Conservation (phyloP, 2,888 invertebrate species). For the Glyphotaelius pellucidus region DNA sequence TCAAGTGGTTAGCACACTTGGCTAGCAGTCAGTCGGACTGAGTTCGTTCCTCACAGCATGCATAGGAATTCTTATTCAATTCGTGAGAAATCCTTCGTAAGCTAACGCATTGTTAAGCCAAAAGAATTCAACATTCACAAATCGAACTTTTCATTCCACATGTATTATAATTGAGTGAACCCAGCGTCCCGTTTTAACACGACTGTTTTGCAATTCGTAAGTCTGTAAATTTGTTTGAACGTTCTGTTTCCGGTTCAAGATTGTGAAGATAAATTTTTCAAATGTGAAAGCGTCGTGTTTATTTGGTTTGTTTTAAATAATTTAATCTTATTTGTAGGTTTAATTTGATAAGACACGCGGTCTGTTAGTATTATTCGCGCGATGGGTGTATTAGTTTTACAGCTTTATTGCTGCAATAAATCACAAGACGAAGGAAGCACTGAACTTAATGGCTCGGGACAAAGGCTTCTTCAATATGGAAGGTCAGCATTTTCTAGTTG, state of each 20-base stretch:
- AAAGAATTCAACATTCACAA: too few relatives aligned
- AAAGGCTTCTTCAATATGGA: slow-evolving; percentile 20
- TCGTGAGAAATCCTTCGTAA: not conserved
- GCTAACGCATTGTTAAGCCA: not conserved
- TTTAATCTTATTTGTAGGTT: not conserved
- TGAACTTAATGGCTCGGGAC: slow-evolving; percentile 19
- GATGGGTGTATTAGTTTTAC: not conserved
- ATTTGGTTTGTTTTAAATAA: not conserved
- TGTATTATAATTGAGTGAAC: too few relatives aligned
- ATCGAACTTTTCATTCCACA: too few relatives aligned
- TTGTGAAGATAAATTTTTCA: too few relatives aligned
- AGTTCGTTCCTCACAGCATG: not conserved
- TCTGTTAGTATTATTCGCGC: not conserved
- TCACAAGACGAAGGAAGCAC: not conserved
- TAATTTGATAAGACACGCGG: not conserved
- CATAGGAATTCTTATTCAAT: not conserved
- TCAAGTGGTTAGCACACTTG: not conserved
- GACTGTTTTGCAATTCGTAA: too few relatives aligned
- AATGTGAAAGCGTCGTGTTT: too few relatives aligned
- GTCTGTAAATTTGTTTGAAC: too few relatives aligned
- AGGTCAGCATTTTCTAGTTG: slow-evolving; percentile 39
- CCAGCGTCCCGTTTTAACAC: too few relatives aligned
- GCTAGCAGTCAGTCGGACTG: not conserved
- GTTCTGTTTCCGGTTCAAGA: not conserved
- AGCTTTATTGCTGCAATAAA: slow-evolving; percentile 11